Evolutionary conservation across 2,888 invertebrate genomes (phyloP).

Genomic region (Platycheirus rosarum): DNA sequence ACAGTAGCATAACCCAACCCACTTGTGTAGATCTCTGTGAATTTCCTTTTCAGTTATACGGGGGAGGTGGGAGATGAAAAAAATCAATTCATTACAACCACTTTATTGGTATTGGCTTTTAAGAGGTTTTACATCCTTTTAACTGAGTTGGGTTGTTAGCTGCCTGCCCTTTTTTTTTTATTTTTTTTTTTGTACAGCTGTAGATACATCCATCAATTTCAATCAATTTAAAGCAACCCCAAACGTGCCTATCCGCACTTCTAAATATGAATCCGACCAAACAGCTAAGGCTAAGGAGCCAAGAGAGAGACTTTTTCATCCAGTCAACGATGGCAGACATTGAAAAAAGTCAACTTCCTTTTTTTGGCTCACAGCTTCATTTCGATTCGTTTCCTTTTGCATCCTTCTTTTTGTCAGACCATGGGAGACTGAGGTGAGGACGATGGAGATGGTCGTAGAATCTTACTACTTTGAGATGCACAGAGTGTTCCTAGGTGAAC

Average conservation of each 20-base stretch:
- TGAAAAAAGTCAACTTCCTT: constrained; percentile 14
- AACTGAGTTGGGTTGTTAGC: constrained; percentile 27
- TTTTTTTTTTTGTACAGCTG: constrained; percentile 1
- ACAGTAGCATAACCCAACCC: too few species aligned
- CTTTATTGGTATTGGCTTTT: constrained; percentile 73
- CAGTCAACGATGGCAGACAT: constrained; percentile 20
- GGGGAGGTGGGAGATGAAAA: too few species aligned
- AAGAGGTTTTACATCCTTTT: constrained; percentile 64
- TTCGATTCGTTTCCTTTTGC: constrained; percentile 49
- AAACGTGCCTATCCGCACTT: constrained; percentile 31
- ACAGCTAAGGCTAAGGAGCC: constrained; percentile 10
- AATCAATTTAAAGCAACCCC: constrained; percentile 59
- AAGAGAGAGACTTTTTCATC: constrained; percentile 40
- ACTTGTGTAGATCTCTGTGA: constrained; percentile 66
- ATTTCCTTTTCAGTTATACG: constrained; percentile 61
- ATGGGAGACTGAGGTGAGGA: constrained; percentile 13
- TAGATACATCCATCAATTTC: constrained; percentile 69
- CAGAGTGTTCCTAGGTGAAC: neutral
- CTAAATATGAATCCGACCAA: constrained; percentile 49
- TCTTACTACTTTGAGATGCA: neutral
- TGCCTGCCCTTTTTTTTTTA: constrained; percentile 11
- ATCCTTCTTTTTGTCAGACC: constrained; percentile 13
- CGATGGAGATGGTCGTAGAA: neutral
- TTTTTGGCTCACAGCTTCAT: constrained; percentile 50
- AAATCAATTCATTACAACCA: constrained; percentile 72